A percentile compares a stretch with the other conserved stretches of the same genome.
Evolutionary conservation across 1,140 invertebrate genomes (phyloP).

Genomic region (Acyrthosiphon pisum): DNA sequence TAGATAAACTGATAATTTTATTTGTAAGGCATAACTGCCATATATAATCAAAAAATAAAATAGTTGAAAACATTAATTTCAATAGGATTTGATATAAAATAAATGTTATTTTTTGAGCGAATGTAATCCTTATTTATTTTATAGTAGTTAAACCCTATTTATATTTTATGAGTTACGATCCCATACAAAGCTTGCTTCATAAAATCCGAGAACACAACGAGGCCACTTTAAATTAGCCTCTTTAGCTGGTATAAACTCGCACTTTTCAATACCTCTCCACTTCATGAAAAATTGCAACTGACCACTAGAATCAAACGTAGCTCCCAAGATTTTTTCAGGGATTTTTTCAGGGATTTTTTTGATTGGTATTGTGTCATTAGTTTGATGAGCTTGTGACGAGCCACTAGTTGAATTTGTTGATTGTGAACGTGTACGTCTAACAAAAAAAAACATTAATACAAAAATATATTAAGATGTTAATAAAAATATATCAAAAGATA

Average conservation of each 20-base stretch:
- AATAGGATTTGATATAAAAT: not conserved
- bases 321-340: constrained; percentile 69
- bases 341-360: no score
- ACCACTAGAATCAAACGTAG: constrained; percentile 92
- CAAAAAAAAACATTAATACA: no score
- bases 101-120: no score
- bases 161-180: constrained; percentile 67
- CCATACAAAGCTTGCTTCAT: constrained; percentile 95
- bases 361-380: no score
- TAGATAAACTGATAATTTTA: not conserved
- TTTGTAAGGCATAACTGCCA: not conserved
- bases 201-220: constrained; percentile 94
- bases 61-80: not conserved
- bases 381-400: not conserved
- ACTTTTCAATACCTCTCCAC: constrained; percentile 79
- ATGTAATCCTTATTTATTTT: not conserved
- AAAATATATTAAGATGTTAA: no score
- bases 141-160: constrained; percentile 27
- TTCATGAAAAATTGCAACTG: constrained; percentile 98
- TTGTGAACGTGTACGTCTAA: not conserved
- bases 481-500: no score
- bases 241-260: constrained; percentile 76
- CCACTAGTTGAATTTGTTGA: not conserved
- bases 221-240: constrained; percentile 70
- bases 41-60: not conserved